Conservation (phyloP, 2,797 vertebrate species). For the Hippopotamyrus pictus region DNA sequence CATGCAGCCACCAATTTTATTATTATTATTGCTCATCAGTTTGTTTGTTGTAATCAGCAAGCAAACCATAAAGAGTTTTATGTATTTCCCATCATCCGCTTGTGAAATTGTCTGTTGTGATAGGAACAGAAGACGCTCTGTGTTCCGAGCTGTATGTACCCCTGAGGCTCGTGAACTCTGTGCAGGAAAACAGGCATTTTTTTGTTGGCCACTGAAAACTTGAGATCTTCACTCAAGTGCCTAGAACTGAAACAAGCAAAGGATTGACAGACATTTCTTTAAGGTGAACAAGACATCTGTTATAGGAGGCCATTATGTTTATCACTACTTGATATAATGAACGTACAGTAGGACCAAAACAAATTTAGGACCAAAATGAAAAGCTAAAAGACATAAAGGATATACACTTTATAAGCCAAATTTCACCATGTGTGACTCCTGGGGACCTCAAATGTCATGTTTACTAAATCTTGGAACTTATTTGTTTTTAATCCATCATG, state of each 20-base stretch:
- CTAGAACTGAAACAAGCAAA: not conserved
- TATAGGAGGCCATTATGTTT: not conserved
- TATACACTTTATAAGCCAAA: not conserved
- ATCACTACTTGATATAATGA: not conserved
- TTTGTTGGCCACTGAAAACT: conserved; percentile 14
- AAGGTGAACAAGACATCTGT: not conserved
- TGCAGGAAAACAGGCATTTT: not conserved
- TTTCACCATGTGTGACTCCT: not conserved
- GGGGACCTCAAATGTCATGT: not conserved
- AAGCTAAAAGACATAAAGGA: not conserved
- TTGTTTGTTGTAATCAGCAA: not conserved
- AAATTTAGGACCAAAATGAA: not conserved
- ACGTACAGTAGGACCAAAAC: not conserved
- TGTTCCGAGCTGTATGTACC: not conserved
- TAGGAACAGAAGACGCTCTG: not conserved
- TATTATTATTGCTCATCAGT: not conserved
- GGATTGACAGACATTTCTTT: not conserved
- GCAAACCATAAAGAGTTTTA: not conserved
- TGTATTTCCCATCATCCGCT: not conserved
- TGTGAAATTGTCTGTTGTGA: not conserved
- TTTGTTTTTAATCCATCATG: not conserved
- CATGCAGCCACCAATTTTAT: not conserved
- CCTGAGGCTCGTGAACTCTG: not conserved
- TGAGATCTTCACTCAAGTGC: not conserved
- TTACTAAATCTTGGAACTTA: not conserved